Evolutionary conservation across 2,113 vertebrate species (phyloP).

Genomic region (Salvelinus sp.): DNA sequence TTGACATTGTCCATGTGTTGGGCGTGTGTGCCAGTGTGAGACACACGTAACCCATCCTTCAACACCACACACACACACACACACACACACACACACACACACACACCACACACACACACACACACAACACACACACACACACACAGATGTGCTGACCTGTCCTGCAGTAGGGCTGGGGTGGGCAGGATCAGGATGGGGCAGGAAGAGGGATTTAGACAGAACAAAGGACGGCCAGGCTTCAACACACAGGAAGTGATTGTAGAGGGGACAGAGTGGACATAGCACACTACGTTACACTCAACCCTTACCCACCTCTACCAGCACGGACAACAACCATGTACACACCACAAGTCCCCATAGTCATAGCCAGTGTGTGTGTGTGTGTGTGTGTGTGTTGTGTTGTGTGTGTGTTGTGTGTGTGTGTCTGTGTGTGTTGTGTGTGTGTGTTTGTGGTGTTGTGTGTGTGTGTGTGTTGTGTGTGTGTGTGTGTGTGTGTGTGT

Average conservation of each 20-base stretch:
- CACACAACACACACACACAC: slow-evolving; percentile 15
- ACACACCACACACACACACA: slow-evolving; percentile 24
- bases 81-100: slow-evolving; percentile 10
- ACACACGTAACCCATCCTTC: background rate
- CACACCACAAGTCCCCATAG: background rate
- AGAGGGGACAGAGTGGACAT: background rate
- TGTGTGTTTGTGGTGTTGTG: slow-evolving; percentile 3
- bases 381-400: background rate
- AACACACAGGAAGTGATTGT: slow-evolving; percentile 6
- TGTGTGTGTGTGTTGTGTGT: slow-evolving; percentile 2
- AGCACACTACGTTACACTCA: background rate
- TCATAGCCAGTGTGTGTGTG: background rate
- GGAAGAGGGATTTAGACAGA: slow-evolving; percentile 77
- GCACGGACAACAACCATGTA: background rate
- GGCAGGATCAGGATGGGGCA: slow-evolving; percentile 70
- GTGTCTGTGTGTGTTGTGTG: background rate
- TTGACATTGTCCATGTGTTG: slow-evolving; percentile 32
- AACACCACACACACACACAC: background rate
- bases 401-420: slow-evolving; percentile 2
- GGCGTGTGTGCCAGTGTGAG: background rate
- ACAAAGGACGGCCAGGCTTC: slow-evolving; percentile 15
- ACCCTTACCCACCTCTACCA: background rate
- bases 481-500: background rate
- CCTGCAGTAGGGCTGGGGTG: slow-evolving; percentile 71
- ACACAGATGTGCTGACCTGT: slow-evolving; percentile 69